Conservation (phyloP, 2,888 invertebrate genomes). For the Lottia gigantea region DNA sequence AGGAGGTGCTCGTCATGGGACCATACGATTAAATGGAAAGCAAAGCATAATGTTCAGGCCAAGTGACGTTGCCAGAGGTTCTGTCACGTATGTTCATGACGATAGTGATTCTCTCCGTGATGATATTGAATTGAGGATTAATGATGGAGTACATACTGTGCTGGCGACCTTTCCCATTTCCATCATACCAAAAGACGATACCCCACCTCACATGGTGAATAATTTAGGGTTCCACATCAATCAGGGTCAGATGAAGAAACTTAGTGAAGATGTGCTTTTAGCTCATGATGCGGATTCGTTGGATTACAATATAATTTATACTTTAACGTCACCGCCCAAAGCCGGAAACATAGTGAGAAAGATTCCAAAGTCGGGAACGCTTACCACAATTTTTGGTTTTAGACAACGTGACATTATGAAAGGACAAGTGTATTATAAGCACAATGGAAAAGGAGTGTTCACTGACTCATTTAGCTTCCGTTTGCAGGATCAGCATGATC, state of each 20-base stretch:
- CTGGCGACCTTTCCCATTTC: constrained; percentile 62
- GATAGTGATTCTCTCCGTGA: constrained; percentile 62
- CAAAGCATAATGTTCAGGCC: constrained; percentile 57
- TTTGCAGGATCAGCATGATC: constrained; percentile 60
- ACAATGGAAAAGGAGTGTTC: constrained; percentile 58
- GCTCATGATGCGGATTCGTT: constrained; percentile 65
- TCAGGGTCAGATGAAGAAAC: constrained; percentile 59
- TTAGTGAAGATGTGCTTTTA: constrained; percentile 52
- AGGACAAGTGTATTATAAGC: constrained; percentile 66
- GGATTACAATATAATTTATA: constrained; percentile 59
- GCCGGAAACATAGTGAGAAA: constrained; percentile 62
- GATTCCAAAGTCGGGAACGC: constrained; percentile 52
- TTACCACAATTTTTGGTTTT: constrained; percentile 58
- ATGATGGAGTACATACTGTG: constrained; percentile 60
- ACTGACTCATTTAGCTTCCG: constrained; percentile 62
- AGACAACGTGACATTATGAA: constrained; percentile 62
- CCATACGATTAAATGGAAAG: constrained; percentile 54
- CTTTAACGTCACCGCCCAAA: constrained; percentile 55
- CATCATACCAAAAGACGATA: constrained; percentile 66
- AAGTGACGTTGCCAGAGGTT: constrained; percentile 52
- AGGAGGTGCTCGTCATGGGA: constrained; percentile 62
- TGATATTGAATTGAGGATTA: constrained; percentile 60
- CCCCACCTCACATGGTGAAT: constrained; percentile 61
- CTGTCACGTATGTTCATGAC: constrained; percentile 62
- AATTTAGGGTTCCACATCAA: constrained; percentile 63